These are phyloP conservation scores for Ophion ellenae DNA, from an alignment of 2,888 invertebrate genomes.

Conservation along the genomic window DNA sequence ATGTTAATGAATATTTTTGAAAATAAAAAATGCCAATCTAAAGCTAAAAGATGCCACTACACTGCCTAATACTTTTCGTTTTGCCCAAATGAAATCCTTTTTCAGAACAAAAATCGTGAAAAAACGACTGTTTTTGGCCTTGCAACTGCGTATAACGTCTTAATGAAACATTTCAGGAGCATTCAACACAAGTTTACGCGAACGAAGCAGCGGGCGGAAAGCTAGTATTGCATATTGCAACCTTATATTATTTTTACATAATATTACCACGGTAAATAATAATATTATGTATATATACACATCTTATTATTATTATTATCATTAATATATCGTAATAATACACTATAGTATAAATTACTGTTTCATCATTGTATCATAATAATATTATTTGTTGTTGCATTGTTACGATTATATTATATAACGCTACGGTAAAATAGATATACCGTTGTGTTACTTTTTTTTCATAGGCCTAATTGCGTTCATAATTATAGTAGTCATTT, in stretches of 20 bases:
- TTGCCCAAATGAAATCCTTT: too few relatives aligned
- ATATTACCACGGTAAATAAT: not conserved
- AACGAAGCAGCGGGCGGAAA: too few relatives aligned
- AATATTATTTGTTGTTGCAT: not conserved
- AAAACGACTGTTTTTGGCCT: too few relatives aligned
- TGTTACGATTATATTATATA: conserved; percentile 11
- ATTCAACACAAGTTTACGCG: too few relatives aligned
- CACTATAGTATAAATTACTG: not conserved
- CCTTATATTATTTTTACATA: not conserved
- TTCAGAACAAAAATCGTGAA: too few relatives aligned
- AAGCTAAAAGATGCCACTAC: too few relatives aligned
- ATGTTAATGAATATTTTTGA: too few relatives aligned
- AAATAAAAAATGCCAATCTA: too few relatives aligned
- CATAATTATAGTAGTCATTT: conserved; percentile 13
- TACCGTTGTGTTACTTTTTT: conserved; percentile 11
- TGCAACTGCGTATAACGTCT: too few relatives aligned
- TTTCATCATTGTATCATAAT: not conserved
- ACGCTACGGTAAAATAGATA: conserved; percentile 16
- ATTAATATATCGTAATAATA: not conserved
- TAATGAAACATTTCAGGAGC: too few relatives aligned
- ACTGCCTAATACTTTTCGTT: too few relatives aligned
- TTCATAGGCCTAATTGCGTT: conserved; percentile 32
- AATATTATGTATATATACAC: not conserved
- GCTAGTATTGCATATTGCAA: not conserved
- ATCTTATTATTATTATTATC: not conserved